Evolutionary conservation across 2,113 vertebrate species (phyloP), one percentile per base, ranked within the genome.

Genomic region (Thinocorus orbignyianus): DNA sequence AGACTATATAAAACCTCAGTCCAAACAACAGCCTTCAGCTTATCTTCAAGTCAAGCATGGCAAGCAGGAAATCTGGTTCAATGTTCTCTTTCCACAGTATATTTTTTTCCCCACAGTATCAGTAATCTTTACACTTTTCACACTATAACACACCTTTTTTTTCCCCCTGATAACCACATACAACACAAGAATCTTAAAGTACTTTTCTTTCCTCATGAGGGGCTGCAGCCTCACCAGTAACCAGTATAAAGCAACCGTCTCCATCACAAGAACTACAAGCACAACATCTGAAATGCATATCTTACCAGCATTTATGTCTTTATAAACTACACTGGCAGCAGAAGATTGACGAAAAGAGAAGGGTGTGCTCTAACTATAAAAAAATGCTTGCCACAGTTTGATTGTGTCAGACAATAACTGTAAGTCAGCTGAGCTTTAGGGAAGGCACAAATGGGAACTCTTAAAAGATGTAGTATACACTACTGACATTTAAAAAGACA

Each of bases 371-470:
- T 41, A 93, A 91, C n/a, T 88, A 90, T 58, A 83, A 95, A 84
- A 95, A 96, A 81, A 72, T 44, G 73, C n/a, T 87, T 94, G 70
- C 77, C 60, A 85, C 6, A 20, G 52, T 90, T 96, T 95, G 48
- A 72, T 79, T 89, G 78, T 51, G 74, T 92, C 86, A 93, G 86
- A 86, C 44, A 86, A 79, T 13, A 18, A 85, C 64, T 91, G 54
- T 57, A 94, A 89, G 54, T 69, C 64, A 92, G n/a, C 41, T 70
- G 58, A 95, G 77, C 79, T 96, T 95, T 81, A 86, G 58, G 57
- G 57, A 96, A 95, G 61, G 44, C n/a, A 92, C 41, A 81, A 90
- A 95, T 81, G 87, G 80, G 95, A 97, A 86, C 85, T 88, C 74
- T 91, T 74, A 76, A 88, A 88, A 95, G 44, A 58, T 82, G 42